These are phyloP conservation scores for Venustoraphidia nigricollis DNA, from an alignment of 2,888 invertebrate species.

Conservation along the genomic window DNA sequence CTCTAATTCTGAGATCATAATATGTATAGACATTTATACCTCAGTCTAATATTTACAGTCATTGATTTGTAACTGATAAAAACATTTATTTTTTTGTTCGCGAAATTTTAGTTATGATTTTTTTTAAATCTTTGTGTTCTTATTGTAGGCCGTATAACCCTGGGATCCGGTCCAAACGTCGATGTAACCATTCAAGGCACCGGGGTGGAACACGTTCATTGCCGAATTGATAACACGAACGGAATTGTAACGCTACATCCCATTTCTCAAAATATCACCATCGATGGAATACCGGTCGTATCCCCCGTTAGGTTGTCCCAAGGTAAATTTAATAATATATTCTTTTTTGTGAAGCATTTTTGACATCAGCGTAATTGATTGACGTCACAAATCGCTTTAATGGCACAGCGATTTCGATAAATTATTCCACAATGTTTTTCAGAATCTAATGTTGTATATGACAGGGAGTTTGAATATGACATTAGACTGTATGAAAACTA, in stretches of 20 bases:
- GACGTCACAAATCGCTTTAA: not conserved
- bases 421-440: too few relatives aligned
- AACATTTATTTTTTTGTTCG: not conserved
- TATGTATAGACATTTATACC: too few relatives aligned
- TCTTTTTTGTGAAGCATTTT: too few relatives aligned
- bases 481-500: too few relatives aligned
- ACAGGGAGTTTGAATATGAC: too few relatives aligned
- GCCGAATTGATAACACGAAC: slow-evolving; percentile 72
- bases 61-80: not conserved
- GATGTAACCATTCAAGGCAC: slow-evolving; percentile 77
- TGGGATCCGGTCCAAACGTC: slow-evolving; percentile 63
- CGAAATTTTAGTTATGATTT: too few relatives aligned
- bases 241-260: slow-evolving; percentile 78
- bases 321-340: slow-evolving; percentile 34
- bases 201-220: slow-evolving; percentile 71
- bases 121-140: not conserved
- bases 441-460: too few relatives aligned
- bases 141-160: slow-evolving; percentile 61
- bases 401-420: too few relatives aligned
- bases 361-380: too few relatives aligned
- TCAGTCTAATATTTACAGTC: too few relatives aligned
- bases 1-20: too few relatives aligned
- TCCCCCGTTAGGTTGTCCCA: slow-evolving; percentile 64
- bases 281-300: slow-evolving; percentile 59
- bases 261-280: slow-evolving; percentile 30